These are phyloP conservation scores for Chelonoidis abingdonii DNA, from an alignment of 2,113 vertebrate species.

Conservation along the genomic window DNA sequence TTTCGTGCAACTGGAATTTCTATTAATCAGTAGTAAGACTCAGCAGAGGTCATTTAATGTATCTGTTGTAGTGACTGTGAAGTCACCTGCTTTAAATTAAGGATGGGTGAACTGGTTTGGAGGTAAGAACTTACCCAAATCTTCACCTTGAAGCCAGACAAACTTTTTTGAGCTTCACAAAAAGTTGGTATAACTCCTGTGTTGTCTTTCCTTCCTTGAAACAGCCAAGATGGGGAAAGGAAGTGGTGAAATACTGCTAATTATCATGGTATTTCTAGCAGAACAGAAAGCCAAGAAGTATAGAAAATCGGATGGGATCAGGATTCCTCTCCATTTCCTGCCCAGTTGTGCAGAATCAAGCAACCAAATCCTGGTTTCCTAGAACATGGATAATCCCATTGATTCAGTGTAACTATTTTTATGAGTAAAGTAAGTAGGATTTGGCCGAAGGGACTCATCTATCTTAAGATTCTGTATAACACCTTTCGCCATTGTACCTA, in stretches of 20 bases:
- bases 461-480: rapidly evolving
- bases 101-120: background rate
- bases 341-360: background rate
- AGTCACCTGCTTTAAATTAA: background rate
- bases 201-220: background rate
- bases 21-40: background rate
- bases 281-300: background rate
- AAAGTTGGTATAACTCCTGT: background rate
- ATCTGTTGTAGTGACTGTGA: background rate
- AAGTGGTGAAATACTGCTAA: background rate
- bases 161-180: background rate
- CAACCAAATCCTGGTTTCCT: background rate
- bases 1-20: background rate
- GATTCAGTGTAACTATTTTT: background rate
- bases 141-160: background rate
- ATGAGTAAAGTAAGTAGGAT: background rate
- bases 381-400: background rate
- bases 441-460: background rate
- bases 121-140: background rate
- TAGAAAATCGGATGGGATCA: rapidly evolving
- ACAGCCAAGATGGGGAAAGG: background rate
- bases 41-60: background rate
- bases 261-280: background rate
- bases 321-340: background rate
- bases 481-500: background rate